Evolutionary conservation across 2,888 invertebrate species (phyloP).

Genomic region (Lasioglossum calceatum): DNA sequence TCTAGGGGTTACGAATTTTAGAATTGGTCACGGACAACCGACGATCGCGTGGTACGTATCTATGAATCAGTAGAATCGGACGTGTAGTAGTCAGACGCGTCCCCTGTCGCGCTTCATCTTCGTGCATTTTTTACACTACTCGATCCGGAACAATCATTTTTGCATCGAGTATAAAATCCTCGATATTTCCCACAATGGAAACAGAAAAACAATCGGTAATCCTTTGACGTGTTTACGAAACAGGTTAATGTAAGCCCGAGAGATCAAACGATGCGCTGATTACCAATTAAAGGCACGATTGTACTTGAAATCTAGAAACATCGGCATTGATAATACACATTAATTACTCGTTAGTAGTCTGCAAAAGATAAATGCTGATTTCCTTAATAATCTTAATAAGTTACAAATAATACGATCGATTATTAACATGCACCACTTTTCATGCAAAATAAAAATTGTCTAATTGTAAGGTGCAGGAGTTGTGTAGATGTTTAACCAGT

Average conservation of each 20-base stretch:
- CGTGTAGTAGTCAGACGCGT: conserved; percentile 4
- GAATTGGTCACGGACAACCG: background rate
- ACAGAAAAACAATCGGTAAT: conserved; percentile 19
- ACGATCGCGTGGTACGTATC: background rate
- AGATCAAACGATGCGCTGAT: background rate
- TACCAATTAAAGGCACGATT: background rate
- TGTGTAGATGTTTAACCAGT: background rate
- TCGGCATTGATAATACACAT: background rate
- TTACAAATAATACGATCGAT: background rate
- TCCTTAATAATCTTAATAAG: background rate
- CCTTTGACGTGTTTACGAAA: background rate
- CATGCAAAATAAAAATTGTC: background rate
- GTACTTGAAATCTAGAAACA: background rate
- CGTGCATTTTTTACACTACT: background rate
- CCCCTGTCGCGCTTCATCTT: conserved; percentile 13
- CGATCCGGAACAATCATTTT: conserved; percentile 30
- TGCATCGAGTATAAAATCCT: conserved; percentile 8
- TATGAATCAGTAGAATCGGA: conserved; percentile 33
- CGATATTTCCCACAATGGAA: conserved; percentile 19
- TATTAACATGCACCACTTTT: background rate
- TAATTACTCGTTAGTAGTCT: background rate
- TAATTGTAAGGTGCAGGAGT: background rate
- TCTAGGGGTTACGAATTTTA: background rate
- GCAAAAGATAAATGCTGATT: background rate
- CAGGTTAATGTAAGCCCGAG: background rate